Evolutionary conservation across 2,797 vertebrate genomes (phyloP).

Genomic region (Galagoides demidoff): DNA sequence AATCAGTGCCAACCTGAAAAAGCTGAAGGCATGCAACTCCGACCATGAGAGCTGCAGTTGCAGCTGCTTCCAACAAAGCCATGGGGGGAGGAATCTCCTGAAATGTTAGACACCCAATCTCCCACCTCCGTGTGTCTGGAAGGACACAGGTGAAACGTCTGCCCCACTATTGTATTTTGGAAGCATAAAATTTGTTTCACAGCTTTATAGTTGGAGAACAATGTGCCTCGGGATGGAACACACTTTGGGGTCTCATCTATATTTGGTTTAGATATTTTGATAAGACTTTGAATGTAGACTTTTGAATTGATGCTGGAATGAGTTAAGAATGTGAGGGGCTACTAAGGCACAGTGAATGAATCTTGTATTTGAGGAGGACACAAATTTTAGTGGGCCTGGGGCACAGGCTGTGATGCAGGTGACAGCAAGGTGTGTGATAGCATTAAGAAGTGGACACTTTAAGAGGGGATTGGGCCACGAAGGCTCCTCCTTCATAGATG

Average conservation of each 20-base stretch:
- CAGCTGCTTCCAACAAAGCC: neutral
- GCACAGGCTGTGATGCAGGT: neutral
- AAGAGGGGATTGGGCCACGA: neutral
- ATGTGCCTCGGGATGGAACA: neutral
- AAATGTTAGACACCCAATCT: neutral
- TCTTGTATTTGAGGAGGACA: neutral
- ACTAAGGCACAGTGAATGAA: no score
- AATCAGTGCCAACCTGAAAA: neutral
- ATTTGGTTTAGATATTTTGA: neutral
- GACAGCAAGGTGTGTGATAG: neutral
- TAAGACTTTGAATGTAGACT: neutral
- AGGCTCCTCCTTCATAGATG: neutral
- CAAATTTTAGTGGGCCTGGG: neutral
- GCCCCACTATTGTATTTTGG: neutral
- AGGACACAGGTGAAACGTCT: neutral
- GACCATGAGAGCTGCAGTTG: neutral
- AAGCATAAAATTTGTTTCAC: neutral
- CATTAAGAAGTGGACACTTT: neutral
- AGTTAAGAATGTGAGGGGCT: neutral
- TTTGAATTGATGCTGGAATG: neutral
- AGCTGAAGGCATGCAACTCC: neutral
- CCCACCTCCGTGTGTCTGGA: no score
- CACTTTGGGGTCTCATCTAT: neutral
- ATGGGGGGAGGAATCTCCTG: neutral
- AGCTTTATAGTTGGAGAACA: neutral